Base-by-base conservation (phyloP, 2,797 vertebrate genomes). In the Halcyon smyrnensis region DNA sequence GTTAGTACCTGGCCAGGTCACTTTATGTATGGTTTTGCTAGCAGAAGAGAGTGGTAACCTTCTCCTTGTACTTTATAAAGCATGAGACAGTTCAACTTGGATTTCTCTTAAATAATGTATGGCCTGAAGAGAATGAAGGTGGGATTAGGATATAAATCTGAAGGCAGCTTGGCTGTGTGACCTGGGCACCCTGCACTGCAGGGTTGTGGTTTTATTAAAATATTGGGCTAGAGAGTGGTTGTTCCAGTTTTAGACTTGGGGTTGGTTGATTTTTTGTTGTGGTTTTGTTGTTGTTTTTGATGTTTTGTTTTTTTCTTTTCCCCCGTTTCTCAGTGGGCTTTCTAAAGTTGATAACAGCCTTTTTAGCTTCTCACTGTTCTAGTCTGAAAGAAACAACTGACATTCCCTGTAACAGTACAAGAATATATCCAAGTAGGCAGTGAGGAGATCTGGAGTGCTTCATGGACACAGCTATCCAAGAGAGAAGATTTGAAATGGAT, bases 61-160 rank as follows among this genome's bases (percentile, higher is more conserved):
- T 73, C 15, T 69, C 13, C 18, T 87, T 1, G 0, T 16, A 34
- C 69, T 84, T 78, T 59, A 6, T 59, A 73, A 65, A 90, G 24
- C 0, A 0, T 54, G 50, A 20, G 6, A 16, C 24, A 0, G 0
- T 4, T 84, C 53, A 84, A 69, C 36, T 90, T 11, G 0, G 15
- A 15, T 46, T 91, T 68, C 34, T 50, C 73, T 17, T 17, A 18
- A 68, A 18, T 41, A 83, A 32, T 12, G 5, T 11, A 36, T 81
- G 27, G 12, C 18, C 54, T 84, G 62, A 32, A 73, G 82, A 75
- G 41, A 87, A 36, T 24, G 53, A 51, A 79, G 32, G 17, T 82
- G 16, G 21, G 28, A 48, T 84, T 86, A 63, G 36, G 53, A 51
- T 79, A 48, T 57, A 73, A 76, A 68, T 71, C 64, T 85, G 20